Base-by-base conservation (phyloP, 2,888 invertebrate species). In the Schrankia costaestrigalis region DNA sequence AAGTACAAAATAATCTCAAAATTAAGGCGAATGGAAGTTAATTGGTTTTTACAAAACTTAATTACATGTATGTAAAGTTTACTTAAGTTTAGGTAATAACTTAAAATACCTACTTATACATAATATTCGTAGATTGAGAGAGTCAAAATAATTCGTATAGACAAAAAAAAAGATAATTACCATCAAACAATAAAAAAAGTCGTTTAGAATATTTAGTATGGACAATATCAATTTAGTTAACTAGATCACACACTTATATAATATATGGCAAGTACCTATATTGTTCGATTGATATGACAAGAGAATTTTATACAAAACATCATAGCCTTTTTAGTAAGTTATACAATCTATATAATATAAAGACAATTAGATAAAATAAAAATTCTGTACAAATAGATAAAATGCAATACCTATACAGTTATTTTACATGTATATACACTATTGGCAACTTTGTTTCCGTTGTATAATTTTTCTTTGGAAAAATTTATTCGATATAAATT, bases 371-470 rank as follows among this genome's bases (percentile, higher is more conserved):
- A 49, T 46, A 41, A 40, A 54, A 21, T 6, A 46, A 53, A 41
- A 44, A 60, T 48, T 58, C 53, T 61, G 58, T 68, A 67, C 61
- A 63, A 50, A 56, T 63, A 61, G 34, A 46, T 50, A 42, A 59
- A 53, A 56, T 45, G 47, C 56, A 45, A 54, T 57, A 48, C 61
- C 47, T 57, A 43, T 35, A 43, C 29, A 41, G 17, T 51, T 59
- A 64, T 55, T 62, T 63, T 63, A 71, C 49, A 56, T 55, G 11
- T 41, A 44, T 56, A 53, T 63, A 66, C 66, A 72, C 52, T 63
- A 67, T 76, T 77, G 77, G 77, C 77, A 77, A 76, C 73, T 65
- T 63, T 56, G 58, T 60, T 58, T 56, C 54, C 54, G 35, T 24
- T 39, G 25, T 51, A 35, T 53, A 35, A 52, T 55, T 62, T 56